These are phyloP conservation scores for Ceratosolen fusciceps DNA, from an alignment of 1,140 invertebrate species.

Conservation along the genomic window DNA sequence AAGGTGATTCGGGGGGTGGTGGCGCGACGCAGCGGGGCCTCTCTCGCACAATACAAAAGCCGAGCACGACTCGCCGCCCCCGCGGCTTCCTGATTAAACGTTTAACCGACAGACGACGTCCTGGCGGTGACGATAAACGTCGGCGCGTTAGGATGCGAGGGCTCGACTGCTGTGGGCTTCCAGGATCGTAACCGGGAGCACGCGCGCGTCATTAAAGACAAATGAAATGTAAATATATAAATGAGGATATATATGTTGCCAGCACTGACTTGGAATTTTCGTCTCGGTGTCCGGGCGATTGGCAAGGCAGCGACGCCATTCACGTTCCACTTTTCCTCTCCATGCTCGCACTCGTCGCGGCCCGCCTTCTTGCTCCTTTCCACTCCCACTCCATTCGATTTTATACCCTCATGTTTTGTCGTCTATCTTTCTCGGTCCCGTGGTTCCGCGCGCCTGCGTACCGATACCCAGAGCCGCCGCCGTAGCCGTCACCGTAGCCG, in stretches of 20 bases:
- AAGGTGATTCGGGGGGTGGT: background rate
- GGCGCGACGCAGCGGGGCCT: background rate
- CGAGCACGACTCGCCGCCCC: background rate
- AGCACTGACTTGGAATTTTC: slow-evolving; percentile 69
- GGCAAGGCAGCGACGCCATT: slow-evolving; percentile 61
- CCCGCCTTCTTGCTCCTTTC: background rate
- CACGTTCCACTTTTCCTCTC: slow-evolving; percentile 33
- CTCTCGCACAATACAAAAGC: no score
- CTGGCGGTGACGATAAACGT: no score
- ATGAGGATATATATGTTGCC: slow-evolving; percentile 66
- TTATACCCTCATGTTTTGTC: background rate
- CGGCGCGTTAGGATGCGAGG: background rate
- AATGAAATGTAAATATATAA: slow-evolving; percentile 49
- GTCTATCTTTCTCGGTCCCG: slow-evolving; percentile 2
- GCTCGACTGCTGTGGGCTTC: background rate
- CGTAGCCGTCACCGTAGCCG: no score
- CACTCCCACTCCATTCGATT: slow-evolving; percentile 15
- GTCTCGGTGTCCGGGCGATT: slow-evolving; percentile 60
- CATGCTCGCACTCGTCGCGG: background rate
- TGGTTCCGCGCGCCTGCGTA: no score
- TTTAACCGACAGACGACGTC: background rate
- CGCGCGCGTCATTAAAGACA: slow-evolving; percentile 25
- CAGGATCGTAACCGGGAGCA: background rate
- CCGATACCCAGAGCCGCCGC: no score
- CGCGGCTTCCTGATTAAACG: background rate